Conservation (phyloP, 1,140 invertebrate species). For the Belonocnema kinseyi region DNA sequence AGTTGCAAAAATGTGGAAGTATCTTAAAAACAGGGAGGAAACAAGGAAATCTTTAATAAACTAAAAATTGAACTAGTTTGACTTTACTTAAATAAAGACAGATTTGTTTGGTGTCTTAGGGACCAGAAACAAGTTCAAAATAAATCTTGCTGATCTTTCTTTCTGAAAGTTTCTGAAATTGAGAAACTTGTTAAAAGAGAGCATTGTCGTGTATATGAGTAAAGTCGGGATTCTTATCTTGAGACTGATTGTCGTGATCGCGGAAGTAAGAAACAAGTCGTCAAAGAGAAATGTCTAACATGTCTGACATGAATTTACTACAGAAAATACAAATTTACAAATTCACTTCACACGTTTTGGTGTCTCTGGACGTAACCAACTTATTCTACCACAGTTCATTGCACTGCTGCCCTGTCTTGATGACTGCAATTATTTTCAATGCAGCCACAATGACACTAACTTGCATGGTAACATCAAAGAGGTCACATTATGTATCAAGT, state of each 20-base stretch:
- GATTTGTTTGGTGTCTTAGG: too few species aligned
- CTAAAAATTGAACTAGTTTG: too few species aligned
- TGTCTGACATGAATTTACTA: constrained; percentile 48
- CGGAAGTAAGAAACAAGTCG: constrained; percentile 19
- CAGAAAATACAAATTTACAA: constrained; percentile 51
- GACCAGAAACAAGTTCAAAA: too few species aligned
- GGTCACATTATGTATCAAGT: not conserved
- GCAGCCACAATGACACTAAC: constrained; percentile 26
- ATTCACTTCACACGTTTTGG: constrained; percentile 31
- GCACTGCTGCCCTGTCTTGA: constrained; percentile 46
- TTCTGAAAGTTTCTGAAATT: not conserved
- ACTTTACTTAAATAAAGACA: too few species aligned
- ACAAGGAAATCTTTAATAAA: too few species aligned
- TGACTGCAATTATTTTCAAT: constrained; percentile 47
- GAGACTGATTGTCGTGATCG: constrained; percentile 35
- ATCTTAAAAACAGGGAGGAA: too few species aligned
- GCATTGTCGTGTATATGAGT: not conserved
- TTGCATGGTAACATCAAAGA: constrained; percentile 38
- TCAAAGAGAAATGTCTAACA: constrained; percentile 35
- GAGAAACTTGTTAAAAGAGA: not conserved
- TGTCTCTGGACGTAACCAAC: not conserved
- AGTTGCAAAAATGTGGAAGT: too few species aligned
- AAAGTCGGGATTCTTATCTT: not conserved
- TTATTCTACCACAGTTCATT: constrained; percentile 45
- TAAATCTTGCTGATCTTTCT: too few species aligned